A percentile compares a stretch with the other conserved stretches of the same genome.
Conservation (phyloP, 53 echinoderm and acorn worm species). For the Actinopyga echinites region DNA sequence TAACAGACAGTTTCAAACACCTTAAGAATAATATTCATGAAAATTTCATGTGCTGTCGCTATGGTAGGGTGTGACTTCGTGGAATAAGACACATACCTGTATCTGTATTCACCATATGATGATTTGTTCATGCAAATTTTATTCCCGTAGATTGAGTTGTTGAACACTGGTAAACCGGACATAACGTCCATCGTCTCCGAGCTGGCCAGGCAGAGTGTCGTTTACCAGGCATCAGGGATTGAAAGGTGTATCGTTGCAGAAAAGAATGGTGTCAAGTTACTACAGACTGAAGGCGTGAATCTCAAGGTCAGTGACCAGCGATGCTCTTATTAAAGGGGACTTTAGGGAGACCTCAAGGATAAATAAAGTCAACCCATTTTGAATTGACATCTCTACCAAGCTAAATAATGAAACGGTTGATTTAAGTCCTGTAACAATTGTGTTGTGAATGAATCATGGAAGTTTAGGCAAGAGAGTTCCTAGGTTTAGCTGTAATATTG, state of each 20-base stretch:
- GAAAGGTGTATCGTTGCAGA: conserved; percentile 70
- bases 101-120: too few species aligned
- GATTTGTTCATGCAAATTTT: too few species aligned
- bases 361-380: neutral
- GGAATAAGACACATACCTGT: too few species aligned
- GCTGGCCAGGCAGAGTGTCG: conserved; percentile 62
- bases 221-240: conserved; percentile 83
- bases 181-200: conserved; percentile 69
- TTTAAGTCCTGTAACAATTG: too few species aligned
- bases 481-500: too few species aligned
- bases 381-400: neutral
- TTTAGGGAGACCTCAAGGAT: neutral
- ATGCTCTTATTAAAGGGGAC: neutral
- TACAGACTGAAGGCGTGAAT: conserved; percentile 91
- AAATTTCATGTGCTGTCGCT: too few species aligned
- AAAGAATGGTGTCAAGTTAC: conserved; percentile 51
- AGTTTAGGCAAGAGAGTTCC: too few species aligned
- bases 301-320: conserved; percentile 62
- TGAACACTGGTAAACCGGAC: conserved; percentile 67
- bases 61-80: too few species aligned
- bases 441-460: too few species aligned
- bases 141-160: conserved; percentile 59
- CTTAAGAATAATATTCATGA: too few species aligned
- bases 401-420: too few species aligned
- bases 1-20: too few species aligned